Percentiles rank a stretch among this genome's conserved stretches.
Conservation (phyloP, 2,888 invertebrate species). For the Adelognathus sp. region DNA sequence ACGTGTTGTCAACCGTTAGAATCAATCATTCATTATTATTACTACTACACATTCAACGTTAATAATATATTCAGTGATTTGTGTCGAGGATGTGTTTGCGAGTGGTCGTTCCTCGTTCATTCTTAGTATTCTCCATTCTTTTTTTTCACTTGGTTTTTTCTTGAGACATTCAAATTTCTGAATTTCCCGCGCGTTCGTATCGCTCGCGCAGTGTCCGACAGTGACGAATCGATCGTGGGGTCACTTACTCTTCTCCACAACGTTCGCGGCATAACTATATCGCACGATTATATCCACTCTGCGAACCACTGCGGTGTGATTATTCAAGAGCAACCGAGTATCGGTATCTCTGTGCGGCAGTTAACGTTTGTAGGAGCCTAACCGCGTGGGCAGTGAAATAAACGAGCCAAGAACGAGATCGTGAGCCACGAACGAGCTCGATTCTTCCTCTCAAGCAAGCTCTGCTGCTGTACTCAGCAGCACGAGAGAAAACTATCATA, state of each 20-base stretch:
- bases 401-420: constrained; percentile 63
- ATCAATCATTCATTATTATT: constrained; percentile 1
- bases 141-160: neutral
- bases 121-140: neutral
- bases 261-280: neutral
- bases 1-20: neutral
- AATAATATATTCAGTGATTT: neutral
- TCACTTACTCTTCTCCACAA: constrained; percentile 25
- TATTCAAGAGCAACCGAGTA: constrained; percentile 58
- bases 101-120: no score
- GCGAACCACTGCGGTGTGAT: neutral
- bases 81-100: no score
- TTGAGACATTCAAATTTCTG: constrained; percentile 29
- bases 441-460: constrained; percentile 26
- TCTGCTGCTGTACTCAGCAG: neutral
- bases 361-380: constrained; percentile 62
- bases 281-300: neutral
- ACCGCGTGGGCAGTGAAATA: constrained; percentile 62
- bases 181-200: constrained; percentile 28
- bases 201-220: constrained; percentile 18
- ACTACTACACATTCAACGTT: neutral
- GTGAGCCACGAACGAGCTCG: constrained; percentile 28
- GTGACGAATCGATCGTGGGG: constrained; percentile 44
- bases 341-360: constrained; percentile 73
- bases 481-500: neutral